Evolutionary conservation across 1,140 invertebrate species (phyloP), one percentile per base, ranked within the genome.

Genomic region (Caerostris darwini): DNA sequence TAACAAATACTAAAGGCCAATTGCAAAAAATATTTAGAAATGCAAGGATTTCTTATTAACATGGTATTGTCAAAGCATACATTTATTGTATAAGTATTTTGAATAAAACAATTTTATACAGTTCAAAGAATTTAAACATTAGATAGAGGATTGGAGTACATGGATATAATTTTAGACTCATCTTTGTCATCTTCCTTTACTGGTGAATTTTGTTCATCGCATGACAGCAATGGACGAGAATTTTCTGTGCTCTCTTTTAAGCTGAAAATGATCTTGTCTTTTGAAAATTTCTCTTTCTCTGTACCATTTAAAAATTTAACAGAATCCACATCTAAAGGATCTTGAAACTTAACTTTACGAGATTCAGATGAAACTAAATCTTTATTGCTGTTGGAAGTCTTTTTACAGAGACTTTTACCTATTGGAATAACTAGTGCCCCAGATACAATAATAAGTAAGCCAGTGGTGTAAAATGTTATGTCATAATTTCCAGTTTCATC

Each of bases 391-490:
- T 7, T 17, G 10, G 83, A 34, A 4, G 64, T 53, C n/a, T 19
- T 92, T 0, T 67, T 19, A 34, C 81, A 94, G 1, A 59, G 54
- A 69, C 50, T 91, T 58, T 93, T 94, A 14, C 94, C 87, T 12
- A 95, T 83, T 3, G 95, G 95, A 34, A 98, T 96, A 81, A 99
- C 96, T 90, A 99, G 97, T 34, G 97, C 95, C 5, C 98, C 99
- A 91, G 98, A 99, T 19, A 99, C 94, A 64, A 97, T 97, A 92
- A 99, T 98, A 96, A 98, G 98, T 71, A 98, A 96, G 5, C 98
- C 98, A 50, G 98, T 98, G 91, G 98, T 96, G 96, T 98, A 98
- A 96, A 99, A 99, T 0, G 98, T 98, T n/a, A 98, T 96, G 95
- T 98, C 97, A 96, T 98, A 98, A 7, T 97, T 97, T 58, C 97